Evolutionary conservation across 2,113 vertebrate genomes (phyloP).

Genomic region (Cryptomyrus ogoouensis): DNA sequence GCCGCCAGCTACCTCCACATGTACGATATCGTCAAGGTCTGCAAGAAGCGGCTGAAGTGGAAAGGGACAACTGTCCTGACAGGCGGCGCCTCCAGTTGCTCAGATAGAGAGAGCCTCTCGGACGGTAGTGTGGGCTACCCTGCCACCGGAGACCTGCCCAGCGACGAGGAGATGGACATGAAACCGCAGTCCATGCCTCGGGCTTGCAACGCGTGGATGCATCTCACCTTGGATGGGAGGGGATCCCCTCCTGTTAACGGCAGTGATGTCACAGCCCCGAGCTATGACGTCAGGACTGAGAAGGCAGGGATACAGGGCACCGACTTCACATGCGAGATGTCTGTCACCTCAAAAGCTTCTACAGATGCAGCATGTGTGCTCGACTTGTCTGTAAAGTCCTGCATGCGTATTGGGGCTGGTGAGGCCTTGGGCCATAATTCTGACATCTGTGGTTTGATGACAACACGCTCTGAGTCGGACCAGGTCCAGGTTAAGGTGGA

Average conservation of each 20-base stretch:
- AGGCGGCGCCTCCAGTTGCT: slow-evolving; percentile 93
- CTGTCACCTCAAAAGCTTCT: slow-evolving; percentile 66
- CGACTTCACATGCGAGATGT: neutral
- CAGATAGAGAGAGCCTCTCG: slow-evolving; percentile 93
- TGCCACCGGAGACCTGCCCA: slow-evolving; percentile 83
- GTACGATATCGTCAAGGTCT: slow-evolving; percentile 99
- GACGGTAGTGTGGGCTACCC: slow-evolving; percentile 78
- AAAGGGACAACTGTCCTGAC: slow-evolving; percentile 74
- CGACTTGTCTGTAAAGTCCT: slow-evolving; percentile 96
- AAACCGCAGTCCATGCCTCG: slow-evolving; percentile 68
- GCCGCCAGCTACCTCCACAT: slow-evolving; percentile 99
- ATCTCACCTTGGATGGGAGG: slow-evolving; percentile 59
- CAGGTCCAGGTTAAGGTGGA: slow-evolving; percentile 96
- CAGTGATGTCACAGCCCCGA: neutral
- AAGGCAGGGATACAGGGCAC: neutral
- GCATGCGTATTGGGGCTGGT: slow-evolving; percentile 69
- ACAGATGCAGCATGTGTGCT: slow-evolving; percentile 93
- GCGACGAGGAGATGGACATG: slow-evolving; percentile 83
- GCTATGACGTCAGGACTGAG: neutral
- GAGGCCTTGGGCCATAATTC: slow-evolving; percentile 32
- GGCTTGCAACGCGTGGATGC: slow-evolving; percentile 84
- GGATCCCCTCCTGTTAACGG: neutral
- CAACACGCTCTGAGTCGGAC: slow-evolving; percentile 81
- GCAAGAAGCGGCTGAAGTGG: slow-evolving; percentile 97
- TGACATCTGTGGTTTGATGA: slow-evolving; percentile 61